Conservation (phyloP, 2,797 vertebrate genomes). For the Babyrousa celebensis region DNA sequence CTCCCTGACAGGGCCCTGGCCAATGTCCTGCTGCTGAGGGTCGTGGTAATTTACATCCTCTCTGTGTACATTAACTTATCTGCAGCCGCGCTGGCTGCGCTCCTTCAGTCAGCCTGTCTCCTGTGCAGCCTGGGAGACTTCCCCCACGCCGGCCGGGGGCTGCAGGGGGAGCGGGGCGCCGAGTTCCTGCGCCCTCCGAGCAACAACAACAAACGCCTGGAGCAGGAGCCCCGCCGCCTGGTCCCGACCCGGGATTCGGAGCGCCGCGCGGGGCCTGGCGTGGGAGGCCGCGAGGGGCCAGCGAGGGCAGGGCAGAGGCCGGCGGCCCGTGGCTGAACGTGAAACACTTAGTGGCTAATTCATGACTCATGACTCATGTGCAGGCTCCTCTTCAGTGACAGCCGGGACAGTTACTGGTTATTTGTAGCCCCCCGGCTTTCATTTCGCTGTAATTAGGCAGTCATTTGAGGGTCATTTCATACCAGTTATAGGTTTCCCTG, state of each 20-base stretch:
- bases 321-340: slow-evolving; percentile 3
- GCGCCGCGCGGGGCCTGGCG: not conserved
- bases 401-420: slow-evolving; percentile 87
- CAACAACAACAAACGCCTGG: slow-evolving; percentile 94
- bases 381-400: slow-evolving; percentile 83
- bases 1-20: slow-evolving; percentile 99
- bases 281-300: not conserved
- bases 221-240: slow-evolving; percentile 91
- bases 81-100: slow-evolving; percentile 96
- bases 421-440: slow-evolving; percentile 85
- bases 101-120: slow-evolving; percentile 99
- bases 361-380: slow-evolving; percentile 80
- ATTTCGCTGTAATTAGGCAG: slow-evolving; percentile 86
- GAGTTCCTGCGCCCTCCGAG: slow-evolving; percentile 94
- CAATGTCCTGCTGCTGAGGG: slow-evolving; percentile 99
- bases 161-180: slow-evolving; percentile 90
- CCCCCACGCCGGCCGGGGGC: slow-evolving; percentile 94
- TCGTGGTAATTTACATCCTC: slow-evolving; percentile 97
- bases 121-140: slow-evolving; percentile 95
- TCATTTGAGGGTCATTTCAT: slow-evolving; percentile 84
- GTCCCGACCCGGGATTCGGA: slow-evolving; percentile 52
- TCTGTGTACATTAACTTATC: slow-evolving; percentile 99
- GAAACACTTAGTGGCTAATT: slow-evolving; percentile 69
- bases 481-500: slow-evolving; percentile 72
- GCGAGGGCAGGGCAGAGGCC: not conserved